phyloP scores from a whole-genome alignment of 1,140 invertebrate species.

The Catajapyx aquilonaris region DNA sequence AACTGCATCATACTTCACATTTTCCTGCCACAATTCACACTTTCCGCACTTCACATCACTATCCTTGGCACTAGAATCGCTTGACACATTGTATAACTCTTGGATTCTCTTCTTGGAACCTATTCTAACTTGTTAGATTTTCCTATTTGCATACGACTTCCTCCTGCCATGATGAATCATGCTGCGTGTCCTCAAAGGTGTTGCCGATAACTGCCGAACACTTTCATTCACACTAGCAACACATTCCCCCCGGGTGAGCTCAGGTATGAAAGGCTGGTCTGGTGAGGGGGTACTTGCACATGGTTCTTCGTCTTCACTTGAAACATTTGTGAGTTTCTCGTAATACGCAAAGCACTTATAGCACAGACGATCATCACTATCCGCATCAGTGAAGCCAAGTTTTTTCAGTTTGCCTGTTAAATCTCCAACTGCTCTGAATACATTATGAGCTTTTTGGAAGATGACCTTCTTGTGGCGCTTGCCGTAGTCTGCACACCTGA shows the following conservation, averaged over 20 bases:
- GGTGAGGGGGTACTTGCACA: too few relatives aligned
- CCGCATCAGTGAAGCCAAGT: neutral
- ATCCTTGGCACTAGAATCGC: neutral
- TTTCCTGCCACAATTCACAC: neutral
- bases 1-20: neutral
- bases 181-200: too few relatives aligned
- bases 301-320: neutral
- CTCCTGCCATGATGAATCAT: too few relatives aligned
- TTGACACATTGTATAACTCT: neutral
- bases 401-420: neutral
- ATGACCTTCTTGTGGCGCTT: neutral
- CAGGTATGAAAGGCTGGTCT: too few relatives aligned
- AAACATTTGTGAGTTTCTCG: neutral
- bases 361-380: neutral
- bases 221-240: too few relatives aligned
- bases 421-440: neutral
- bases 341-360: neutral
- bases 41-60: neutral
- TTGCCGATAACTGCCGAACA: too few relatives aligned
- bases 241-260: too few relatives aligned
- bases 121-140: too few relatives aligned
- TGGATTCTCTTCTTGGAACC: neutral
- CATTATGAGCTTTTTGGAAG: neutral
- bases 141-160: too few relatives aligned
- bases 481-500: neutral